A percentile compares a stretch with the other conserved stretches of the same genome.
Conservation (phyloP, 2,888 invertebrate species). For the Desoria tigrina region DNA sequence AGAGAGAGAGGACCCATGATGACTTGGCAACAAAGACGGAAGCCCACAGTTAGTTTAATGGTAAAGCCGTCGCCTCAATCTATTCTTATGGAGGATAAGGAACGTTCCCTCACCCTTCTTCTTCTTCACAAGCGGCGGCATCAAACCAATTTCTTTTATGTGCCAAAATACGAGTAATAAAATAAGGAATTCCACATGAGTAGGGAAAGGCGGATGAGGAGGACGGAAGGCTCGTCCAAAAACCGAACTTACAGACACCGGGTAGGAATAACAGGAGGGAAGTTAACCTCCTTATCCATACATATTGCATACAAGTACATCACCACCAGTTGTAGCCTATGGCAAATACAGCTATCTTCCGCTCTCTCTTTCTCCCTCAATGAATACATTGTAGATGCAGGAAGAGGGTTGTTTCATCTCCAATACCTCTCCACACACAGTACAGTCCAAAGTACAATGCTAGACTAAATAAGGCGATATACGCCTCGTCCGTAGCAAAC, state of each 20-base stretch:
- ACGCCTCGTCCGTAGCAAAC: background rate
- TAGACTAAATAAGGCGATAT: no score
- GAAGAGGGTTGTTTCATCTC: background rate
- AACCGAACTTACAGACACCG: background rate
- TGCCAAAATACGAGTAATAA: slow-evolving; percentile 53
- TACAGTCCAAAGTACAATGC: no score
- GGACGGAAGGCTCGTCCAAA: background rate
- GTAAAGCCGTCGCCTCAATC: slow-evolving; percentile 17
- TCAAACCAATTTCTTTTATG: slow-evolving; percentile 51
- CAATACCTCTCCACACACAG: no score
- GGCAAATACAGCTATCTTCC: background rate
- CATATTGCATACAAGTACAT: slow-evolving; percentile 9
- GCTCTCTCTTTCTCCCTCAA: background rate
- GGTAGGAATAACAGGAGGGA: slow-evolving; percentile 4
- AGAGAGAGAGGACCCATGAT: slow-evolving; percentile 6
- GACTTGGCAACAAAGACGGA: background rate
- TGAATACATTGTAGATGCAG: background rate
- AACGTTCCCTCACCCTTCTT: slow-evolving; percentile 8
- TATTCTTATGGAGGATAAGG: slow-evolving; percentile 16
- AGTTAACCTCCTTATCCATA: slow-evolving; percentile 15
- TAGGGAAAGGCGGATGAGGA: slow-evolving; percentile 29
- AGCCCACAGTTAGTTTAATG: slow-evolving; percentile 5
- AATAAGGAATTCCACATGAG: slow-evolving; percentile 54
- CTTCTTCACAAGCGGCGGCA: background rate
- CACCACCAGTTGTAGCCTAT: no score